Evolutionary conservation across 2,888 invertebrate genomes (phyloP).

Genomic region (Electrophaes corylata): DNA sequence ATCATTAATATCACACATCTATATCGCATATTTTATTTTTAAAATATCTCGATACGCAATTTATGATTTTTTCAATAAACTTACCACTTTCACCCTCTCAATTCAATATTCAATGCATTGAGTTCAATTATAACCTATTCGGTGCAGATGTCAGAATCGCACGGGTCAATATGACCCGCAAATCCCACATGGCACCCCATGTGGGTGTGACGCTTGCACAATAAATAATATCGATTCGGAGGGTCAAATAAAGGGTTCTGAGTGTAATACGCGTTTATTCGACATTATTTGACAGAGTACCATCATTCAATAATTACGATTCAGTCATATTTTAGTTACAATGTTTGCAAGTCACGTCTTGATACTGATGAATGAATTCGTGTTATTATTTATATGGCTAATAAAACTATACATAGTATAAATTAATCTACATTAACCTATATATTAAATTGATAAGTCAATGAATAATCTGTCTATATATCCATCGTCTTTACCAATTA

Average conservation of each 20-base stretch:
- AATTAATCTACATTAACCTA: not conserved
- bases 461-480: too few relatives aligned
- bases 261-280: constrained; percentile 48
- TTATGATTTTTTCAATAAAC: constrained; percentile 19
- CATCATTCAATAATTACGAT: constrained; percentile 43
- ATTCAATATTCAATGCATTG: constrained; percentile 23
- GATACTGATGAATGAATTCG: constrained; percentile 38
- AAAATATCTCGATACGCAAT: constrained; percentile 17
- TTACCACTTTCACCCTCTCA: constrained; percentile 32
- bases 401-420: not conserved
- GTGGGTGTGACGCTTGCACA: constrained; percentile 51
- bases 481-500: too few relatives aligned
- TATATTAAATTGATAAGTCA: not conserved
- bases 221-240: constrained; percentile 51
- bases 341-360: constrained; percentile 36
- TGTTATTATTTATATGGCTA: not conserved
- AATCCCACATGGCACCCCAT: constrained; percentile 48
- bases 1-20: constrained; percentile 14
- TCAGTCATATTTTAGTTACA: constrained; percentile 43
- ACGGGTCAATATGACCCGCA: constrained; percentile 38
- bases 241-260: constrained; percentile 59
- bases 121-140: constrained; percentile 31
- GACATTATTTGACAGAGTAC: constrained; percentile 48
- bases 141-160: constrained; percentile 37
- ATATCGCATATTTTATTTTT: constrained; percentile 29